A percentile compares a stretch with the other conserved stretches of the same genome.
Evolutionary conservation across 2,797 vertebrate genomes (phyloP).

Genomic region (Xiphorhynchus erythropygius): DNA sequence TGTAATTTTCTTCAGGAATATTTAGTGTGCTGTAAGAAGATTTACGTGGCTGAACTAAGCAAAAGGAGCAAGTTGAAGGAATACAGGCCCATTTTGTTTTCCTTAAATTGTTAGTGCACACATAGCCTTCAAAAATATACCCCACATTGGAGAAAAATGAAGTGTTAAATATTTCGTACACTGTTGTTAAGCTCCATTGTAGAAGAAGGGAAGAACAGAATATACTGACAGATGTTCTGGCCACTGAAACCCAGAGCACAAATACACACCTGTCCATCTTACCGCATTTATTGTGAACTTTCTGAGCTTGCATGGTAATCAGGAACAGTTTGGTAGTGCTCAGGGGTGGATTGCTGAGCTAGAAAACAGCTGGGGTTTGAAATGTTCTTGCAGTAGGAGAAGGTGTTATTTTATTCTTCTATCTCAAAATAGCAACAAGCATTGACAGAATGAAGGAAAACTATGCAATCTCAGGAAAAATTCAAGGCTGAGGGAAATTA

Average conservation of each 20-base stretch:
- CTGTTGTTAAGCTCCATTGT: neutral
- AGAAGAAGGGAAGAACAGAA: neutral
- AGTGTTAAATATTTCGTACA: neutral
- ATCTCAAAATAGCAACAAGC: neutral
- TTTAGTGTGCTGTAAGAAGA: neutral
- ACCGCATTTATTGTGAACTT: neutral
- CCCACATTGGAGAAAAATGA: neutral
- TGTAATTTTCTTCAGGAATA: neutral
- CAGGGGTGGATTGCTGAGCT: neutral
- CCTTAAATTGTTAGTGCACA: neutral
- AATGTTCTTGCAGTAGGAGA: neutral
- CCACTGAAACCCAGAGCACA: neutral
- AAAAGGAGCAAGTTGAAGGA: neutral
- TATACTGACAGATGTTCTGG: neutral
- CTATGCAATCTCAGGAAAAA: neutral
- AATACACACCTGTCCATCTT: neutral
- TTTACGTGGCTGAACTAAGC: neutral
- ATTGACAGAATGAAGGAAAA: neutral
- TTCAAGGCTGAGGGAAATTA: neutral
- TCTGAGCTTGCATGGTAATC: neutral
- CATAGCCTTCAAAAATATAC: neutral
- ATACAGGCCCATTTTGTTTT: neutral
- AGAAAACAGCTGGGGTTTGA: neutral
- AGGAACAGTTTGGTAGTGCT: neutral
- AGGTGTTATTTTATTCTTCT: neutral